Base-by-base conservation (phyloP, 1,140 invertebrate genomes). In the Papilio helenus region DNA sequence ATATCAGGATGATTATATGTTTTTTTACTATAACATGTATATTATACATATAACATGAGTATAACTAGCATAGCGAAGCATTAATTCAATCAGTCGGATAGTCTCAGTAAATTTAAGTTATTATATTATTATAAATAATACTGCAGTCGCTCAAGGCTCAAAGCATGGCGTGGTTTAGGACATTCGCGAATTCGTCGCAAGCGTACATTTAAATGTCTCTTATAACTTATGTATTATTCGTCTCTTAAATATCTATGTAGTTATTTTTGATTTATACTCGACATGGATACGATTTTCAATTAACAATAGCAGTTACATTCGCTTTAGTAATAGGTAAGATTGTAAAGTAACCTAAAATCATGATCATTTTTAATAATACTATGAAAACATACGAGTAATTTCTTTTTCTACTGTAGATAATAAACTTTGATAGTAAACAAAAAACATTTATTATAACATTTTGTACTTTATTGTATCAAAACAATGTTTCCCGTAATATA, bases 381-480 rank as follows among this genome's bases (percentile, higher is more conserved):
- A 8, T 8, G 34, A 39, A 39, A 39, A 39, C 34, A 34, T 34
- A n/a, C n/a, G n/a, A n/a, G n/a, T n/a, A 39, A 39, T 39, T 8
- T 39, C 34, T 39, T 39, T 0, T 39, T 58, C n/a, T 4, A 9
- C 20, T 55, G 51, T 12, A 7, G n/a, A 3, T 55, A 58, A 10
- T 29, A 61, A 26, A 61, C 9, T 61, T 26, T 12, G 3, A 65
- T 65, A 14, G 10, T 26, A 65, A 65, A 65, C 58, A 65, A 61
- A 44, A 46, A 65, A 65, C 20, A 44, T 44, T 29, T 16, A 20
- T n/a, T 39, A 26, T 23, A 65, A 65, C 55, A 77, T 65, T 65
- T 79, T 80, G 58, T 82, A 79, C 76, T 84, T 82, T 82, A 80
- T 82, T 80, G 39, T 14, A 77, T 65, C 46, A 14, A 77, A 76